Conservation (phyloP, 2,888 invertebrate species). For the Ariolimax columbianus region DNA sequence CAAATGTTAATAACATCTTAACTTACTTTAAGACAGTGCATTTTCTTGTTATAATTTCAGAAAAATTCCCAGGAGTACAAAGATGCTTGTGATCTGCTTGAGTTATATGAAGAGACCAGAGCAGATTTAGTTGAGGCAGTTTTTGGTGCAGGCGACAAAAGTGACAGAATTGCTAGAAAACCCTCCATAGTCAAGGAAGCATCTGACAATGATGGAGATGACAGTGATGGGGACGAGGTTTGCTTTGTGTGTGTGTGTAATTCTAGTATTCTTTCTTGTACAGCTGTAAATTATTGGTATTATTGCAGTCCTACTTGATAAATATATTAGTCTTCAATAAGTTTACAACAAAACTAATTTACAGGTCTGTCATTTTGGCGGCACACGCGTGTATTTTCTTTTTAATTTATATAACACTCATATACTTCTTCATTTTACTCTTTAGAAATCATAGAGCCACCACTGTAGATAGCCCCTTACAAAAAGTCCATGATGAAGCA, state of each 20-base stretch:
- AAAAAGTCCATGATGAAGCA: too few relatives aligned
- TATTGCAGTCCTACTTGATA: too few relatives aligned
- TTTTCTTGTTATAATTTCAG: slow-evolving; percentile 77
- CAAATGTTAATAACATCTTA: not conserved
- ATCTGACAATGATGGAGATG: slow-evolving; percentile 31
- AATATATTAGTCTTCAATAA: too few relatives aligned
- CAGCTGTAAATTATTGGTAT: not conserved
- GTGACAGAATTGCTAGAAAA: slow-evolving; percentile 32
- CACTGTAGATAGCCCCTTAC: too few relatives aligned
- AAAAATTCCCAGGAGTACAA: slow-evolving; percentile 89
- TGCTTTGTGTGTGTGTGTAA: not conserved
- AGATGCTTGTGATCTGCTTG: slow-evolving; percentile 93
- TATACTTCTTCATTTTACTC: too few relatives aligned
- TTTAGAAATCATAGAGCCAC: too few relatives aligned
- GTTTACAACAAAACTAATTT: too few relatives aligned
- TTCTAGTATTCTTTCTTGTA: not conserved
- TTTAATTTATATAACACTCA: too few relatives aligned
- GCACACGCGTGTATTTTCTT: too few relatives aligned
- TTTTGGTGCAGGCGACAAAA: slow-evolving; percentile 64
- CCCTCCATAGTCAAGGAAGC: slow-evolving; percentile 43
- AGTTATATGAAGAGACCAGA: slow-evolving; percentile 86
- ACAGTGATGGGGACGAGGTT: slow-evolving; percentile 31
- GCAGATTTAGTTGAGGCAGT: slow-evolving; percentile 76
- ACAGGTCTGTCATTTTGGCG: too few relatives aligned
- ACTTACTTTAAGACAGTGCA: not conserved